Percentiles rank a stretch among this genome's conserved stretches.
Evolutionary conservation across 1,140 invertebrate species (phyloP).

Genomic region (Venustaconcha ellipsiformis): DNA sequence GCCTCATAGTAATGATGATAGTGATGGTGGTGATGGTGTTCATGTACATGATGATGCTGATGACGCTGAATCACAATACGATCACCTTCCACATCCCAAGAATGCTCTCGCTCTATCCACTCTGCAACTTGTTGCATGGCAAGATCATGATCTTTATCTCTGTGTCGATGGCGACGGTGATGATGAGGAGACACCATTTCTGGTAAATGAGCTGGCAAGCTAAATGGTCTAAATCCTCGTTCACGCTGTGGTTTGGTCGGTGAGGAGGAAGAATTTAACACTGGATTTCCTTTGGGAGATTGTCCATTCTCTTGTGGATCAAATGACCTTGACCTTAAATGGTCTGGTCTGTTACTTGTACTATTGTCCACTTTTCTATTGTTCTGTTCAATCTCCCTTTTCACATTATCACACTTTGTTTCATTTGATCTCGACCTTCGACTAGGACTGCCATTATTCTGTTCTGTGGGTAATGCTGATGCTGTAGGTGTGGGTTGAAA

Average conservation of each 20-base stretch:
- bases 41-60: slow-evolving; percentile 80
- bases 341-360: slow-evolving; percentile 35
- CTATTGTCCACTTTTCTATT: slow-evolving; percentile 18
- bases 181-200: slow-evolving; percentile 71
- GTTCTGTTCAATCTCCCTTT: slow-evolving; percentile 38
- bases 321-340: slow-evolving; percentile 59
- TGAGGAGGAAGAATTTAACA: slow-evolving; percentile 13
- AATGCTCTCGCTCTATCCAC: slow-evolving; percentile 69
- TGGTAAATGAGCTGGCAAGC: slow-evolving; percentile 55
- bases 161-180: slow-evolving; percentile 73
- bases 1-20: slow-evolving; percentile 80
- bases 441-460: slow-evolving; percentile 19
- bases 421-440: slow-evolving; percentile 59
- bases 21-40: slow-evolving; percentile 84
- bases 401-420: slow-evolving; percentile 49
- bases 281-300: slow-evolving; percentile 30
- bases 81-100: slow-evolving; percentile 53
- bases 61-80: slow-evolving; percentile 68
- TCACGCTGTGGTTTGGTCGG: slow-evolving; percentile 38
- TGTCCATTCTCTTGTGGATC: slow-evolving; percentile 53
- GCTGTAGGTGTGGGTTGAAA: slow-evolving; percentile 44
- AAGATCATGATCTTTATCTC: slow-evolving; percentile 78
- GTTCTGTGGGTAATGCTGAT: slow-evolving; percentile 34
- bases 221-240: slow-evolving; percentile 50
- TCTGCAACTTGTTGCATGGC: slow-evolving; percentile 77